phyloP scores from a whole-genome alignment of 2,113 vertebrate species.

The Struthio camelus region DNA sequence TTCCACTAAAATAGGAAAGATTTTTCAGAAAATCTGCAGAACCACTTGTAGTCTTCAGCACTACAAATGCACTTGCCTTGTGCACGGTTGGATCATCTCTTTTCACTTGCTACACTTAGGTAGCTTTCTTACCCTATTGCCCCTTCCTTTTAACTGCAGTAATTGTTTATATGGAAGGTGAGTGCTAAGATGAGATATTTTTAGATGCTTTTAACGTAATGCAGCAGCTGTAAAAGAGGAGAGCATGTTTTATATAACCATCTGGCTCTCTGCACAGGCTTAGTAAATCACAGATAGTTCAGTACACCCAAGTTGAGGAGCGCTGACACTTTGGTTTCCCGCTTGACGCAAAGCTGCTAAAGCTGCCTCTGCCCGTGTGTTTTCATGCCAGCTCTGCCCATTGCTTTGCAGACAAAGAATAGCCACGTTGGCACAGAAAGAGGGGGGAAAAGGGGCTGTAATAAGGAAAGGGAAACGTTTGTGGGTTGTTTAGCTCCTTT shows the following conservation, averaged over 20 bases:
- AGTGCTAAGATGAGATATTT: slow-evolving; percentile 6
- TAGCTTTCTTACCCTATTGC: background rate
- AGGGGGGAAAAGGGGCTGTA: background rate
- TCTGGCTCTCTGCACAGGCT: slow-evolving; percentile 41
- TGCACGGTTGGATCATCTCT: background rate
- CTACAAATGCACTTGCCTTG: background rate
- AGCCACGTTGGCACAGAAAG: background rate
- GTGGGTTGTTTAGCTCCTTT: background rate
- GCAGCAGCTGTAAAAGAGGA: slow-evolving; percentile 25
- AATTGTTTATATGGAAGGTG: background rate
- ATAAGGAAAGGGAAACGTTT: background rate
- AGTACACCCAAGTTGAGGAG: background rate
- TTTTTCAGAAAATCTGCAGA: background rate
- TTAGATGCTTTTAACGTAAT: slow-evolving; percentile 32
- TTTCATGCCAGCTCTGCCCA: background rate
- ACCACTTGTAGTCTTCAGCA: background rate
- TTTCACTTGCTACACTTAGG: background rate
- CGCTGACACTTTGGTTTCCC: background rate
- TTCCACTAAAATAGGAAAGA: background rate
- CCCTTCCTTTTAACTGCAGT: background rate
- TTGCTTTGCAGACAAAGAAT: background rate
- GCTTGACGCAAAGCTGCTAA: slow-evolving; percentile 1
- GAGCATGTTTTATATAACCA: slow-evolving; percentile 21
- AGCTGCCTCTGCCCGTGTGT: background rate
- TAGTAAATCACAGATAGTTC: slow-evolving; percentile 18